Base-by-base conservation (phyloP, 2,888 invertebrate species). In the Cybosia mesomella region DNA sequence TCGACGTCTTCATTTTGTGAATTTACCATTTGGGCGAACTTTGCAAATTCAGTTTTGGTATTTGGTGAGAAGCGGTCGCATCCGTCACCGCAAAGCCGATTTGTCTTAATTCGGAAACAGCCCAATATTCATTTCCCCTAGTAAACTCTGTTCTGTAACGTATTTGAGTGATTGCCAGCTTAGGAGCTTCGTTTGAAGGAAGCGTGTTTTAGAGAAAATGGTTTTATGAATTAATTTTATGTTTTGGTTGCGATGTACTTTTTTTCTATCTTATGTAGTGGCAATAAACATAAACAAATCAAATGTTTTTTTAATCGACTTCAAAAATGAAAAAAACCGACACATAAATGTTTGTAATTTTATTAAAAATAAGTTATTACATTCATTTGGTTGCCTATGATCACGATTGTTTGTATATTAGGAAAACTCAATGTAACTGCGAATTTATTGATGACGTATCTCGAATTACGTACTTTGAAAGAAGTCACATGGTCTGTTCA, bases 91-190 rank as follows among this genome's bases (percentile, higher is more conserved):
- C 76, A 79, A 85, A 87, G 80, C 82, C 81, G 83, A 87, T 88
- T 88, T 88, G 85, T 86, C 86, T 88, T 84, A 82, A 87, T 87
- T 85, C 84, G 80, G 85, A 84, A 84, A 80, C 84, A 77, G 81
- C 80, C 79, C 76, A 80, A 86, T 85, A 84, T 84, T 84, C 83
- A 86, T 86, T 87, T 81, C 83, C 83, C 83, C 79, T 74, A 77
- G 81, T 79, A 84, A 83, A 86, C 82, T 84, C 78, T 73, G 83
- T 85, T 87, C 81, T 78, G 73, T 76, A 72, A 74, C 80, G 77
- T 82, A 82, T 83, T 86, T 86, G 83, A 84, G 80, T 80, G 83
- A 83, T 84, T 83, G 77, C 76, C 75, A 74, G 79, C 80, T 82
- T 77, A 75, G 66, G 63, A 67, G 64, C 43, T 64, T 66, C 64